A percentile compares a stretch with the other conserved stretches of the same genome.
Evolutionary conservation across 2,113 vertebrate genomes (phyloP).

Genomic region (Calonectris borealis): DNA sequence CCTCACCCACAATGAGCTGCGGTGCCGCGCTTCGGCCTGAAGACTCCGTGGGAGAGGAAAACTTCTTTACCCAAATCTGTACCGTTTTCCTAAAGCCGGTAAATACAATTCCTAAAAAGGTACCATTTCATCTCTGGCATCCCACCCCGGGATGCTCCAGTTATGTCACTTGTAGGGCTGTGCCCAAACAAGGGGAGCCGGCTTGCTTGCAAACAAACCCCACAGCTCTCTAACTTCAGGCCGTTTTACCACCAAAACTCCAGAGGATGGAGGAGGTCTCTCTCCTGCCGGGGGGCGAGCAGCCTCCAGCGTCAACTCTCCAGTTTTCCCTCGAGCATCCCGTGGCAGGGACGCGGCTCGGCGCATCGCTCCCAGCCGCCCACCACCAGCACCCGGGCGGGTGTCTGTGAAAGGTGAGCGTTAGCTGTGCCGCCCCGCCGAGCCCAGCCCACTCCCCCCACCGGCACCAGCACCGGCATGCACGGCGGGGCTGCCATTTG

Average conservation of each 20-base stretch:
- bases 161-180: background rate
- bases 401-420: too few relatives aligned
- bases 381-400: background rate
- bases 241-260: background rate
- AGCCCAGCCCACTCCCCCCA: background rate
- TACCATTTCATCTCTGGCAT: background rate
- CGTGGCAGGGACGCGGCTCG: background rate
- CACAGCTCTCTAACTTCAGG: background rate
- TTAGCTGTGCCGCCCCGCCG: fast-evolving
- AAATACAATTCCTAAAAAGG: background rate
- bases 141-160: background rate
- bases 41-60: background rate
- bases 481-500: background rate
- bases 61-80: background rate
- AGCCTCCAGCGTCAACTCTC: background rate
- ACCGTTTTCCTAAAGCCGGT: background rate
- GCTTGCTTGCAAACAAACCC: background rate
- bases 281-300: background rate
- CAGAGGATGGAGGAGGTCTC: background rate
- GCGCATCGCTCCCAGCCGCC: background rate
- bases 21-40: fast-evolving
- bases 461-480: background rate
- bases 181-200: background rate
- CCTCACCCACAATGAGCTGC: fast-evolving
- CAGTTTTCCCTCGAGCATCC: background rate